Base-by-base conservation (phyloP, 2,797 vertebrate species). In the Paguma larvata region DNA sequence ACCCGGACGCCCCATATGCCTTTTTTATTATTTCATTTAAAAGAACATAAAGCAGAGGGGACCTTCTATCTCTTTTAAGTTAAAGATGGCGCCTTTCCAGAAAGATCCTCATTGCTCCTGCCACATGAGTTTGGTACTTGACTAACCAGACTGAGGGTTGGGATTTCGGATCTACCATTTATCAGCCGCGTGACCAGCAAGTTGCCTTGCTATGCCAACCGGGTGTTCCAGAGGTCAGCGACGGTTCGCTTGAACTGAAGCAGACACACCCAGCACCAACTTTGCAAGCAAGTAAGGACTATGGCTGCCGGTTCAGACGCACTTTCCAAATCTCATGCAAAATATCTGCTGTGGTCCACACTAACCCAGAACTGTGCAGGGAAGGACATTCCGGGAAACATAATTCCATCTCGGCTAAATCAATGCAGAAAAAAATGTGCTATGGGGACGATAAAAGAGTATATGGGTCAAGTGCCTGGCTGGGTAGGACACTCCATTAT, bases 231-330 rank as follows among this genome's bases (percentile, higher is more conserved):
- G 27, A 67, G 46, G 6, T 14, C 23, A 87, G 19, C 0, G 0
- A 56, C 0, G 1, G 19, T 5, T 2, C 0, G 19, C 16, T 34
- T 46, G 80, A 51, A 56, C 51, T 25, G 59, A 23, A 4, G 3
- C 8, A 11, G 21, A 8, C n/a, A 1, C 2, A 3, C 19, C 68
- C 38, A 21, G 30, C 13, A 9, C 21, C 21, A 15, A 21, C 32
- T 12, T 25, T 30, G 32, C 8, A 13, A 67, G 53, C 6, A 15
- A 80, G 46, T 10, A 84, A 87, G 15, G 27, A 38, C 9, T 12
- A 6, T 21, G 62, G 12, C 44, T 44, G 44, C 80, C 48, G 27
- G 13, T 65, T n/a, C 15, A 19, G 27, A 3, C 5, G 16, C 0
- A 10, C n/a, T 30, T 93, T 87, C 38, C 12, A n/a, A 9, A 88